Base-by-base conservation (phyloP, 2,797 vertebrate genomes). In the Karalla daura region DNA sequence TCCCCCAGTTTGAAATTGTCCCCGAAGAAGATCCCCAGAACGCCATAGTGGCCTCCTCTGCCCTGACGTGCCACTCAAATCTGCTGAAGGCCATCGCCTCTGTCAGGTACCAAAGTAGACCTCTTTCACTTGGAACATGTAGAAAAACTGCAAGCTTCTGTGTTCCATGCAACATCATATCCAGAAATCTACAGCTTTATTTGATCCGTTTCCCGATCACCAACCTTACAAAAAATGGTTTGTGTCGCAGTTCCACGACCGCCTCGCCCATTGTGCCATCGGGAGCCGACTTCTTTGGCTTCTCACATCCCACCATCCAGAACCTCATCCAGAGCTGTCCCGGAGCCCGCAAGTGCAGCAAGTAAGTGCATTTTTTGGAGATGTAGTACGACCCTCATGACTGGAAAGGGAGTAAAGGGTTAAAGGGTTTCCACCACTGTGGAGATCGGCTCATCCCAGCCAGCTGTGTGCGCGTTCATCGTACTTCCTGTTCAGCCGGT, bases 321-420 rank as follows among this genome's bases (percentile, higher is more conserved):
- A 96, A 95, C 78, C 91, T 98, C 32, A 96, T 97, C 77, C 96
- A 97, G 91, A 96, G 95, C 76, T 96, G 95, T 81, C 96, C 95
- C 0, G 96, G 95, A 62, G 96, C 96, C 27, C 95, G 93, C 51
- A 96, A 97, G 68, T 97, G 96, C 61, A 81, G 78, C 87, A 95
- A 94, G 96, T 96, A 86, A 87, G 89, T 89, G 28, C 14, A 33
- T 3, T 5, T 5, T 24, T 15, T 4, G 36, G n/a, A n/a, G n/a
- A n/a, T n/a, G n/a, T n/a, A n/a, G n/a, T n/a, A n/a, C n/a, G n/a
- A n/a, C n/a, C n/a, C n/a, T n/a, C n/a, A n/a, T n/a, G n/a, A n/a
- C n/a, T n/a, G n/a, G n/a, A n/a, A n/a, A n/a, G n/a, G n/a, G n/a
- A n/a, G n/a, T n/a, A n/a, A n/a, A n/a, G n/a, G n/a, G n/a, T n/a